A percentile compares a stretch with the other conserved stretches of the same genome.
These are phyloP conservation scores for Cyphomyrmex costatus DNA, from an alignment of 1,140 invertebrate genomes.

Conservation along the genomic window DNA sequence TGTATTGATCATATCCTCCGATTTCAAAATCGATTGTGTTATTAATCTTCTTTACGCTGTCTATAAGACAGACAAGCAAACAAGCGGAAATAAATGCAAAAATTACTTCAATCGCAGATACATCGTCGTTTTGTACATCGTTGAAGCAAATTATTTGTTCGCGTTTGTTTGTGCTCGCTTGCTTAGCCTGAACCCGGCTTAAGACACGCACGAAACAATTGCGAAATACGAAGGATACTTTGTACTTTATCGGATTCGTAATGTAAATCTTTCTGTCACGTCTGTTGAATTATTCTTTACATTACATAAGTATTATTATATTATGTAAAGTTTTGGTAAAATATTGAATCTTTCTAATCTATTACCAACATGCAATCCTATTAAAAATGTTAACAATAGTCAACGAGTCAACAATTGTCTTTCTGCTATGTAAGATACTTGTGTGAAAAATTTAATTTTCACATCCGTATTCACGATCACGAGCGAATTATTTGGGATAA, in stretches of 20 bases:
- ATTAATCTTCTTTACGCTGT: constrained; percentile 11
- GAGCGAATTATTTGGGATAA: constrained; percentile 26
- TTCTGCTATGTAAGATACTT: constrained; percentile 5
- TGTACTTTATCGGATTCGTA: constrained; percentile 51
- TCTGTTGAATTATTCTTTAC: constrained; percentile 19
- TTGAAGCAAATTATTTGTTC: neutral
- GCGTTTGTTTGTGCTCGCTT: neutral
- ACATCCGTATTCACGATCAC: neutral
- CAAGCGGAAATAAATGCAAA: neutral
- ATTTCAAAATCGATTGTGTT: constrained; percentile 19
- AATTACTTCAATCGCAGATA: neutral
- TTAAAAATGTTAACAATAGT: constrained; percentile 30
- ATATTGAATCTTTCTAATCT: constrained; percentile 19
- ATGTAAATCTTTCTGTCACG: constrained; percentile 34
- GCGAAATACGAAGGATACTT: constrained; percentile 34
- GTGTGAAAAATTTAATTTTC: constrained; percentile 12
- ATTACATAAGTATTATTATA: constrained; percentile 16
- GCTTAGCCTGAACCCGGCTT: neutral
- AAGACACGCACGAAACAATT: constrained; percentile 16
- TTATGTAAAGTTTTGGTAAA: constrained; percentile 35
- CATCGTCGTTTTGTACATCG: neutral
- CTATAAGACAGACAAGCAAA: neutral
- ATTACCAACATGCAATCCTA: constrained; percentile 2
- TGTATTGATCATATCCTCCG: constrained; percentile 13
- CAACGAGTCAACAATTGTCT: neutral